Evolutionary conservation across 2,113 vertebrate species (phyloP).

Genomic region (Eolophus roseicapilla): DNA sequence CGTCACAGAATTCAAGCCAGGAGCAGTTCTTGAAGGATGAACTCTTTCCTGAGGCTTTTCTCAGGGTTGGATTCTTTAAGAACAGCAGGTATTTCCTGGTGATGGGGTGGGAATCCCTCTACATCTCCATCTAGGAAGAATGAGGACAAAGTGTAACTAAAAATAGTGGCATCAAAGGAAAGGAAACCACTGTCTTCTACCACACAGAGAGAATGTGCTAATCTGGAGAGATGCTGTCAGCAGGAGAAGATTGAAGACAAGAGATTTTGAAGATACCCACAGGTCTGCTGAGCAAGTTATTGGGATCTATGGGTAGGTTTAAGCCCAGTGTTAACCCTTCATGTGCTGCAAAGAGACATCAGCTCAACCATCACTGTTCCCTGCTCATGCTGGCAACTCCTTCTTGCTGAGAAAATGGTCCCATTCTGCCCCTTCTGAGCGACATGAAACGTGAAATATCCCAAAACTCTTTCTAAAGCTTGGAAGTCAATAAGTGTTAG

Average conservation of each 20-base stretch:
- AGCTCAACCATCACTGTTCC: not conserved
- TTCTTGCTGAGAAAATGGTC: not conserved
- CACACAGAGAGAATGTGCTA: not conserved
- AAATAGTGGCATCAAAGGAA: not conserved
- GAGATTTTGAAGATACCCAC: not conserved
- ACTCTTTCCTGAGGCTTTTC: not conserved
- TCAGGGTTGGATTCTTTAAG: not conserved
- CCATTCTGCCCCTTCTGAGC: not conserved
- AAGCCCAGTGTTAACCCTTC: not conserved
- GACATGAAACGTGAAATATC: not conserved
- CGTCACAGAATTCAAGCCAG: not conserved
- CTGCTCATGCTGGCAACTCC: not conserved
- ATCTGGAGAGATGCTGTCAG: not conserved
- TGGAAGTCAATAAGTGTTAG: rapidly evolving
- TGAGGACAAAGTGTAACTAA: not conserved
- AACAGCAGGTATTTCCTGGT: not conserved
- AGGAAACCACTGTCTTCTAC: not conserved
- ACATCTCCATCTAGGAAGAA: not conserved
- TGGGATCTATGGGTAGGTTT: not conserved
- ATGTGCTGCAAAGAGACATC: not conserved
- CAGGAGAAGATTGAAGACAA: not conserved
- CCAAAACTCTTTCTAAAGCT: not conserved
- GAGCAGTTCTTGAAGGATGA: not conserved
- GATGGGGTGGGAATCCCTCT: not conserved
- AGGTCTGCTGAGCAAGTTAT: not conserved